phyloP scores from a whole-genome alignment of 1,140 invertebrate species.

The Plutomurus gul region DNA sequence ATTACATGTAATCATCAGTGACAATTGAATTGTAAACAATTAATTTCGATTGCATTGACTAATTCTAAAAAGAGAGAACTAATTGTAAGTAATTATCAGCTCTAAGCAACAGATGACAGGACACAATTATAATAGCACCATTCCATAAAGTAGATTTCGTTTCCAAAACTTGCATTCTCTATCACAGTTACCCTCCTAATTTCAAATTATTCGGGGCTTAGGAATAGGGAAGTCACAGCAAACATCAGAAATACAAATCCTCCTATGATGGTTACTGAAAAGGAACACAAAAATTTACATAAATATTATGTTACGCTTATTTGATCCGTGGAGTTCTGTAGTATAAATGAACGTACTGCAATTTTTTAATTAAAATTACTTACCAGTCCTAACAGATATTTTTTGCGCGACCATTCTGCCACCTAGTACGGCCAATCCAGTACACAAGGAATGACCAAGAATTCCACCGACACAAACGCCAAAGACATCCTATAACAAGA shows the following conservation, averaged over 20 bases:
- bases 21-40: too few relatives aligned
- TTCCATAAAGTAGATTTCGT: neutral
- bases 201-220: slow-evolving; percentile 62
- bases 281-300: slow-evolving; percentile 54
- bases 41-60: too few relatives aligned
- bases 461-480: slow-evolving; percentile 93
- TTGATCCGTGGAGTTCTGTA: neutral
- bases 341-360: neutral
- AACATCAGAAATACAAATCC: slow-evolving; percentile 92
- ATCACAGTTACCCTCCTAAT: neutral
- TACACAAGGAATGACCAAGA: slow-evolving; percentile 92
- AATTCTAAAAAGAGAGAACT: too few relatives aligned
- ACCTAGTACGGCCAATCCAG: slow-evolving; percentile 92
- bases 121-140: neutral
- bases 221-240: slow-evolving; percentile 84
- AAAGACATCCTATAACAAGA: slow-evolving; percentile 74
- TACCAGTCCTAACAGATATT: slow-evolving; percentile 90
- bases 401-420: slow-evolving; percentile 93
- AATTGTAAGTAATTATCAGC: too few relatives aligned
- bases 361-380: slow-evolving; percentile 41
- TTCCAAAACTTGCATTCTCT: neutral
- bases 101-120: too few relatives aligned
- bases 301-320: neutral
- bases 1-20: too few relatives aligned
- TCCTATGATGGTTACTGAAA: slow-evolving; percentile 88